Conservation (phyloP, 2,797 vertebrate species). For the Parambassis ranga region DNA sequence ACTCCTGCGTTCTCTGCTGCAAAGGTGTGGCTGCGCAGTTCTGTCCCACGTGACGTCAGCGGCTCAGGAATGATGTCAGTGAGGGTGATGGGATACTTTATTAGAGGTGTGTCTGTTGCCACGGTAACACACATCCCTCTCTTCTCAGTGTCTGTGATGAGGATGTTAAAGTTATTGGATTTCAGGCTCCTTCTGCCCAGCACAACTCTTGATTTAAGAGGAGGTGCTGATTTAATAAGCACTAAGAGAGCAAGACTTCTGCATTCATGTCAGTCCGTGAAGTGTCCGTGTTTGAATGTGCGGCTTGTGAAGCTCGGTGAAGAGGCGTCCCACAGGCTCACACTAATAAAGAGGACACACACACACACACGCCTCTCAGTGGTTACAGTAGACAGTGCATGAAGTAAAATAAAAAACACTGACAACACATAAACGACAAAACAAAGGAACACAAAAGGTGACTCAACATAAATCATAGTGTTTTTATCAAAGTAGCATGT, state of each 20-base stretch:
- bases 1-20: not conserved
- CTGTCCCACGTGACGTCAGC: constrained; percentile 2
- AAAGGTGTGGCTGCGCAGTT: not conserved
- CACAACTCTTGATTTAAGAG: not conserved
- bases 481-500: constrained; percentile 23
- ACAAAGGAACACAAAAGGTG: constrained; percentile 33
- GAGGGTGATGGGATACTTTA: not conserved
- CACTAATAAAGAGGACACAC: constrained; percentile 2
- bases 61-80: not conserved
- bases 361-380: not conserved
- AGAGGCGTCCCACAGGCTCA: not conserved
- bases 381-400: not conserved
- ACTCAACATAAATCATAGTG: constrained; percentile 44
- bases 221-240: not conserved
- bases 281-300: not conserved
- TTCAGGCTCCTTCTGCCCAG: not conserved
- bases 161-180: constrained; percentile 5
- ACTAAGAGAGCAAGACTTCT: not conserved
- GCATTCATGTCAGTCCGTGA: not conserved
- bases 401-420: not conserved
- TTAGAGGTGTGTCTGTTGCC: constrained; percentile 44
- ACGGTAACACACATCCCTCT: constrained; percentile 22
- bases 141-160: not conserved
- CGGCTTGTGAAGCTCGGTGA: not conserved
- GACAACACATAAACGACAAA: not conserved